A percentile compares a stretch with the other conserved stretches of the same genome.
phyloP scores from a whole-genome alignment of 2,113 vertebrate species.

The Eptesicus fuscus region DNA sequence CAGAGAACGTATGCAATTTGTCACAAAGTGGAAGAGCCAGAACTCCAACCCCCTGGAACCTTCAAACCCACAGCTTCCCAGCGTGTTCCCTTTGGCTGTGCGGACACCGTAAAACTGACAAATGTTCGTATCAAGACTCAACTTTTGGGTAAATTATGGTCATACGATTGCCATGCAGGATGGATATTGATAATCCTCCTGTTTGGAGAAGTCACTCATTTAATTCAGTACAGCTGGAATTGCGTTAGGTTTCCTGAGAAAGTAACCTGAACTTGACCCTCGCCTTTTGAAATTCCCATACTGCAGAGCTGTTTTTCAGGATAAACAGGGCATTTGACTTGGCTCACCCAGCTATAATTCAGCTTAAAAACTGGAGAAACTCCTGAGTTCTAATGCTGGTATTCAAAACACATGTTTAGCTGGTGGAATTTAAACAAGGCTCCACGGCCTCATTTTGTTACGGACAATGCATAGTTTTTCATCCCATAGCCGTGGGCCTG shows the following conservation, averaged over 20 bases:
- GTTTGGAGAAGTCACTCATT: neutral
- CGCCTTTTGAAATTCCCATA: neutral
- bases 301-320: slow-evolving; percentile 2
- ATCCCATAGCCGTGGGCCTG: neutral
- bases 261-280: slow-evolving; percentile 21
- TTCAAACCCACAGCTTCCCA: neutral
- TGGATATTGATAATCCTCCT: neutral
- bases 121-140: neutral
- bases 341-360: slow-evolving; percentile 45
- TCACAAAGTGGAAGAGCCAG: neutral
- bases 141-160: neutral
- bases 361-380: slow-evolving; percentile 6
- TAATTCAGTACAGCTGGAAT: neutral
- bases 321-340: slow-evolving; percentile 59
- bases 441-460: neutral
- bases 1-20: neutral
- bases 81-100: neutral
- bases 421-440: neutral
- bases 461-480: neutral
- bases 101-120: neutral
- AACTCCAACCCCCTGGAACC: neutral
- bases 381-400: neutral
- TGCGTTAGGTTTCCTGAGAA: slow-evolving; percentile 57
- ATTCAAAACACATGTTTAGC: slow-evolving; percentile 34
- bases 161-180: neutral